Evolutionary conservation across 2,888 invertebrate genomes (phyloP).

Genomic region (Lasioglossum oenotherae): DNA sequence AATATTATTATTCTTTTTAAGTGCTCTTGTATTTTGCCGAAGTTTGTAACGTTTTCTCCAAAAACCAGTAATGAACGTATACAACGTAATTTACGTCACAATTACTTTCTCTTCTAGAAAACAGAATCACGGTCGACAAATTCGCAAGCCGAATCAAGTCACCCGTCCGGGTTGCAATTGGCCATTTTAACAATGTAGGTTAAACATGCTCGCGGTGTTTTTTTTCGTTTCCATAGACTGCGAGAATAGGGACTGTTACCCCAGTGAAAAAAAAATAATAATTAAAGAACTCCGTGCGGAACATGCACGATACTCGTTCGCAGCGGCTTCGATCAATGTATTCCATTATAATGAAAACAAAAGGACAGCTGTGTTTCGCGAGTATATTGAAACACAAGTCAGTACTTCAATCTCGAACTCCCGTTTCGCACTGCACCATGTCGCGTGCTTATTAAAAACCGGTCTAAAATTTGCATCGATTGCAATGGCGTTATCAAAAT

Average conservation of each 20-base stretch:
- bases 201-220: neutral
- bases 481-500: neutral
- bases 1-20: neutral
- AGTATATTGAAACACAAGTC: slow-evolving; percentile 24
- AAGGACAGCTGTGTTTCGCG: slow-evolving; percentile 7
- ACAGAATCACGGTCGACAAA: neutral
- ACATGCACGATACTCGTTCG: neutral
- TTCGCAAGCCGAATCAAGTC: neutral
- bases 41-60: neutral
- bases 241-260: neutral
- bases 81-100: neutral
- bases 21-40: neutral
- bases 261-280: slow-evolving; percentile 1
- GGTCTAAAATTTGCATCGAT: neutral
- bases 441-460: neutral
- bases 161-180: neutral
- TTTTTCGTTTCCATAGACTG: neutral
- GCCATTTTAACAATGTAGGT: neutral
- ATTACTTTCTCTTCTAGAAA: neutral
- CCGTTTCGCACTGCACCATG: neutral
- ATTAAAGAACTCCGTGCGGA: slow-evolving; percentile 4
- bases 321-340: slow-evolving; percentile 37
- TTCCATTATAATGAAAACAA: slow-evolving; percentile 49
- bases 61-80: neutral
- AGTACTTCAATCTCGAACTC: neutral